phyloP scores from a whole-genome alignment of 2,113 vertebrate genomes.

The Reinhardtius hippoglossoides region DNA sequence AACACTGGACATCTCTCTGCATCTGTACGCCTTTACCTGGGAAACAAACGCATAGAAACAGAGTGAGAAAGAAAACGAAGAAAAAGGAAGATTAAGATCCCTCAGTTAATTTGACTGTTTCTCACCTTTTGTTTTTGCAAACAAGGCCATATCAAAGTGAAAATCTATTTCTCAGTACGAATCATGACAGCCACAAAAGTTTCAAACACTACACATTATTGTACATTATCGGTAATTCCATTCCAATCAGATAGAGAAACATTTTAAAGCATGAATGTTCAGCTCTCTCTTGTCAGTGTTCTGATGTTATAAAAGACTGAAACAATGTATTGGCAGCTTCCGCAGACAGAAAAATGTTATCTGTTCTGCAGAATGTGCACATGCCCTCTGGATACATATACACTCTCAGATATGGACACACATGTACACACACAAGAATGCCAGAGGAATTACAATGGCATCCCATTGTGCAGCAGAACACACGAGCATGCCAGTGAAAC shows the following conservation, averaged over 20 bases:
- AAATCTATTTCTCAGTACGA: background rate
- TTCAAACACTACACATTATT: background rate
- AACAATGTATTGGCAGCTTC: constrained; percentile 6
- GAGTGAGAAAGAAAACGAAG: background rate
- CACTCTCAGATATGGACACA: constrained; percentile 40
- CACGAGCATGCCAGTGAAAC: constrained; percentile 48
- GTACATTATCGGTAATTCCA: background rate
- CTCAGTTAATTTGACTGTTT: background rate
- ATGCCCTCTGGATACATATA: constrained; percentile 33
- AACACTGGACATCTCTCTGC: constrained; percentile 86
- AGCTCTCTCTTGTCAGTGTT: background rate
- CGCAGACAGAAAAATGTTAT: constrained; percentile 14
- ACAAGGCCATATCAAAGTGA: background rate
- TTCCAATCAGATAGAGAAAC: background rate
- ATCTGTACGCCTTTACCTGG: constrained; percentile 85
- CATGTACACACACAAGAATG: constrained; percentile 43
- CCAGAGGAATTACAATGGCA: constrained; percentile 67
- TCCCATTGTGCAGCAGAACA: constrained; percentile 64
- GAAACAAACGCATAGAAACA: background rate
- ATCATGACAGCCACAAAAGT: constrained; percentile 28
- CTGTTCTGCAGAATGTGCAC: constrained; percentile 48
- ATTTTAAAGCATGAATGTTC: background rate
- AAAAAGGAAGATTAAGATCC: too few relatives aligned
- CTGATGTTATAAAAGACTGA: background rate
- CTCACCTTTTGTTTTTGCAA: constrained; percentile 3